Base-by-base conservation (phyloP, 2,888 invertebrate genomes). In the Clusia tigrina region DNA sequence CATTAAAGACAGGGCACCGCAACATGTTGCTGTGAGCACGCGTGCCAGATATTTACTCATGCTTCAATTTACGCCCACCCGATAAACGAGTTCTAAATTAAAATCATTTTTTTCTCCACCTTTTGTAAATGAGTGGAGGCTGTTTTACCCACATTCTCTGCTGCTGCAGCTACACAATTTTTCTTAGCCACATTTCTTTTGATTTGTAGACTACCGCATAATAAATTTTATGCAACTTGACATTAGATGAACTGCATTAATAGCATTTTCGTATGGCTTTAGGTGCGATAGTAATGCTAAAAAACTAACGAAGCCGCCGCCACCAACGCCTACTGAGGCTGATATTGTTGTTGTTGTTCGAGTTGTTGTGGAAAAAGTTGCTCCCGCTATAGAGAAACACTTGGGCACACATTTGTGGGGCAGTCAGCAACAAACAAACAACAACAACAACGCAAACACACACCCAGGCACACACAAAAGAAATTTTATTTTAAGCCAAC, bases 181-280 rank as follows among this genome's bases (percentile, higher is more conserved):
- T 32, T 5, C 32, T 32, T 32, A 12, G 32, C 32, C 32, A 32
- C 12, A 32, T 32, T 32, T 32, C n/a, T 3, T 42, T n/a, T 42
- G 15, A 15, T 42, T 42, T 42, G 3, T 42, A n/a, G 22, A 22
- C 56, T 18, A 22, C 48, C 24, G 24, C 26, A 32, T 51, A n/a
- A 63, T 63, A 63, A 63, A 60, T 63, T 56, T 51, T 17, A 38
- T 23, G 26, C 46, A 32, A 55, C 53, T 53, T 56, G 60, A 60
- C 63, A 60, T 26, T 23, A 37, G 56, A 59, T 60, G 63, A 56
- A 63, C 63, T 60, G 52, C 46, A 54, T 63, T 55, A 54, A 22
- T 1, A 42, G 25, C n/a, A 24, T 56, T 56, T n/a, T 42, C 25
- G 3, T 42, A 5, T 20, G 18, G 23, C 2, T 25, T 22, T 18